These are phyloP conservation scores for Cheilosia urbana DNA, from an alignment of 2,888 invertebrate species.

Conservation along the genomic window DNA sequence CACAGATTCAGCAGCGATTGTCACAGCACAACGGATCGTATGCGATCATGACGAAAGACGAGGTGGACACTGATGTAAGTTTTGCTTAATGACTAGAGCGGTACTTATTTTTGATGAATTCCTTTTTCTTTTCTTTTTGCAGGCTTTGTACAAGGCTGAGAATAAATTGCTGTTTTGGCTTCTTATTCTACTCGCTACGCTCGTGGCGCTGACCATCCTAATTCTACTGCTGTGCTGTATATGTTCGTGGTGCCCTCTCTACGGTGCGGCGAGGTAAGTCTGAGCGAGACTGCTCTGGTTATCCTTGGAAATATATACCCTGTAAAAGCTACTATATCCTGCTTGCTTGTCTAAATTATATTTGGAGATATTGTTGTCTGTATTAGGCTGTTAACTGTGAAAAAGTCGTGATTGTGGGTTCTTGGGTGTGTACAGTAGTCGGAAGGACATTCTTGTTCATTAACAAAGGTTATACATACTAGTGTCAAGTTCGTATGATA, in stretches of 20 bases:
- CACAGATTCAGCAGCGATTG: slow-evolving; percentile 88
- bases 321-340: slow-evolving; percentile 61
- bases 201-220: slow-evolving; percentile 89
- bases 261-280: slow-evolving; percentile 89
- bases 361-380: not conserved
- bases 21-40: slow-evolving; percentile 83
- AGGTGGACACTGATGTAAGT: slow-evolving; percentile 81
- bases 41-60: slow-evolving; percentile 81
- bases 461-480: not conserved
- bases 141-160: slow-evolving; percentile 90
- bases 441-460: too few relatives aligned
- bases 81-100: not conserved
- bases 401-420: not conserved
- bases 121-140: slow-evolving; percentile 81
- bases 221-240: slow-evolving; percentile 92
- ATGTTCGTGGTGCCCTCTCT: slow-evolving; percentile 93
- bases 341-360: slow-evolving; percentile 48
- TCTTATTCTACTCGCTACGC: slow-evolving; percentile 89
- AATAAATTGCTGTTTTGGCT: slow-evolving; percentile 91
- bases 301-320: not conserved
- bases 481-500: not conserved
- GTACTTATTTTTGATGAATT: not conserved
- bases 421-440: not conserved
- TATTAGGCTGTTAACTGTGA: not conserved
- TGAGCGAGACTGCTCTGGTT: not conserved